Percentiles rank a stretch among this genome's conserved stretches.
Evolutionary conservation across 2,113 vertebrate species (phyloP).

Genomic region (Nothocercus julius): DNA sequence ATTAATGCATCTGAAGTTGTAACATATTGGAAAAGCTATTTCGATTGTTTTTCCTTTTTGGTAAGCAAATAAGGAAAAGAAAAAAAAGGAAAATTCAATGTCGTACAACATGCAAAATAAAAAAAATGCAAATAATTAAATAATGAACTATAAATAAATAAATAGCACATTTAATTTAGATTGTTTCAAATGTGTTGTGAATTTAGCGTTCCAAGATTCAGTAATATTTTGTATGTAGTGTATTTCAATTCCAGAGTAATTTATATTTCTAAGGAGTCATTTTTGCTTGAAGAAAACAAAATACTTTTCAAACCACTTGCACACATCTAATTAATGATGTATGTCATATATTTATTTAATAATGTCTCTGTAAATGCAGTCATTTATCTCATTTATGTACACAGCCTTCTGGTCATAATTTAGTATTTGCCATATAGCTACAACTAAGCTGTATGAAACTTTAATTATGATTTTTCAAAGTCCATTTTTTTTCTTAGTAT

Average conservation of each 20-base stretch:
- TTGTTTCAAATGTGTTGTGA: neutral
- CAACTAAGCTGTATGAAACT: neutral
- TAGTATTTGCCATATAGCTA: neutral
- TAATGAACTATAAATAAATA: no score
- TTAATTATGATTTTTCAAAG: slow-evolving; percentile 10
- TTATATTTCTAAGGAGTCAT: neutral
- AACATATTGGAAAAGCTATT: neutral
- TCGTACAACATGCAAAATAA: neutral
- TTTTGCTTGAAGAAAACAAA: neutral
- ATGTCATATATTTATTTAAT: slow-evolving; percentile 1
- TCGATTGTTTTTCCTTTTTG: neutral
- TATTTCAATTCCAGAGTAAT: neutral
- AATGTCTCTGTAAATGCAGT: neutral
- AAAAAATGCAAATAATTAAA: neutral
- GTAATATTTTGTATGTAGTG: neutral
- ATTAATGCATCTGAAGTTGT: neutral
- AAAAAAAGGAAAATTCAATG: neutral
- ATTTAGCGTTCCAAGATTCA: neutral
- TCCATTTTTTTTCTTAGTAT: neutral
- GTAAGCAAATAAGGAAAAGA: neutral
- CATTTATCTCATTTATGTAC: slow-evolving; percentile 43
- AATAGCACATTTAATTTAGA: neutral
- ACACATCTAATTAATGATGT: neutral
- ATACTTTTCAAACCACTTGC: neutral
- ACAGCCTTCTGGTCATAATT: slow-evolving; percentile 7